Evolutionary conservation across 2,113 vertebrate genomes (phyloP).

Genomic region (Spermophilus dauricus): DNA sequence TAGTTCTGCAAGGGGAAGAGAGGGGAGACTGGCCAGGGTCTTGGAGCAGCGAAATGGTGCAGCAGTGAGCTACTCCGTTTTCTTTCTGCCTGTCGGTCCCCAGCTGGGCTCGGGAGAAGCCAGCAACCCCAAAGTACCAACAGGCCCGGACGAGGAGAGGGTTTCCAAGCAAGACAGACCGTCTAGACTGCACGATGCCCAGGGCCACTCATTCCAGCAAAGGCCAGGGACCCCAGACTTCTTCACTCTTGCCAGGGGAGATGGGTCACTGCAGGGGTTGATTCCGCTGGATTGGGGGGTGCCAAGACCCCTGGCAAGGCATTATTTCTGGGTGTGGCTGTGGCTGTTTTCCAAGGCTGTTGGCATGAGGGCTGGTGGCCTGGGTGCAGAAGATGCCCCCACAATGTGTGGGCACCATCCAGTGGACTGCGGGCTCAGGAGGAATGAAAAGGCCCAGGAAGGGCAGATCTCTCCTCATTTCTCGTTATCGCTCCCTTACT

Average conservation of each 20-base stretch:
- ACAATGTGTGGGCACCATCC: background rate
- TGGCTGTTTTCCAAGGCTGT: background rate
- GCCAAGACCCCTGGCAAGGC: too few species aligned
- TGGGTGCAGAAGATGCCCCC: too few species aligned
- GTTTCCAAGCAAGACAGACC: background rate
- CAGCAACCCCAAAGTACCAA: fast-evolving
- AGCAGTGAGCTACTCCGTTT: fast-evolving
- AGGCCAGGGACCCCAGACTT: fast-evolving
- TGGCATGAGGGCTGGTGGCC: too few species aligned
- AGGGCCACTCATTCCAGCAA: fast-evolving
- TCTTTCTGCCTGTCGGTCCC: too few species aligned
- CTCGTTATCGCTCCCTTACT: background rate
- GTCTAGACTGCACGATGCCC: background rate
- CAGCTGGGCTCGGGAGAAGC: background rate
- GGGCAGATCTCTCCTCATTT: background rate
- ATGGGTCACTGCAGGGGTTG: background rate
- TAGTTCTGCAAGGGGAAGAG: background rate
- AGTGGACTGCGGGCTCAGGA: too few species aligned
- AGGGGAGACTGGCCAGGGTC: background rate
- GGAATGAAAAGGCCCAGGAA: background rate
- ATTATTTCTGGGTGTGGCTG: background rate
- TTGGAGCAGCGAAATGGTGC: fast-evolving
- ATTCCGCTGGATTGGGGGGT: background rate
- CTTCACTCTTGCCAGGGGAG: fast-evolving
- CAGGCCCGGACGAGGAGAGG: background rate